Evolutionary conservation across 2,797 vertebrate genomes (phyloP).

Genomic region (Synanceia verrucosa): DNA sequence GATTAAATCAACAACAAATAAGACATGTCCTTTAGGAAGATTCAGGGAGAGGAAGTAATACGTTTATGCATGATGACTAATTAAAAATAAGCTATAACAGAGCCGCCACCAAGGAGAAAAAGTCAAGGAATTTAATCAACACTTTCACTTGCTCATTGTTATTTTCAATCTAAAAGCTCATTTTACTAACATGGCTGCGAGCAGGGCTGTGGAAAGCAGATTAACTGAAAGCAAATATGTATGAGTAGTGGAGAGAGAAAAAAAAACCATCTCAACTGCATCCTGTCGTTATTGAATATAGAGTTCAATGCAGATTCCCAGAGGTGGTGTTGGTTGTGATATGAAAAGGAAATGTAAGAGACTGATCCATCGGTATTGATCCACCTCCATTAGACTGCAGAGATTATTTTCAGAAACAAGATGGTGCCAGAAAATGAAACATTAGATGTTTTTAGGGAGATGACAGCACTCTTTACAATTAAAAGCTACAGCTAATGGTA

Average conservation of each 20-base stretch:
- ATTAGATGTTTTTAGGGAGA: conserved; percentile 48
- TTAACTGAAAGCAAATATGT: conserved; percentile 70
- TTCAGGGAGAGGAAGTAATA: neutral
- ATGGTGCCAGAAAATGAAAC: conserved; percentile 63
- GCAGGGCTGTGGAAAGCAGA: conserved; percentile 50
- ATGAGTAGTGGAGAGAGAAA: conserved; percentile 20
- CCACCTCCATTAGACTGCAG: conserved; percentile 71
- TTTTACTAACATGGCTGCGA: conserved; percentile 49
- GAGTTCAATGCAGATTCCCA: conserved; percentile 66
- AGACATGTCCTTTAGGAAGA: neutral
- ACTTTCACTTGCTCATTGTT: conserved; percentile 42
- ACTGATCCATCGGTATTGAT: conserved; percentile 71
- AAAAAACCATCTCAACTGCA: conserved; percentile 47
- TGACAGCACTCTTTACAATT: conserved; percentile 50
- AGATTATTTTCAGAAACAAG: conserved; percentile 72
- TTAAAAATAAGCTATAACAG: conserved; percentile 18
- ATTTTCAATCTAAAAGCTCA: conserved; percentile 53
- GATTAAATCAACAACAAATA: neutral
- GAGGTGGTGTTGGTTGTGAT: conserved; percentile 69
- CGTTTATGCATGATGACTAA: conserved; percentile 17
- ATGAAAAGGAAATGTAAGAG: conserved; percentile 75
- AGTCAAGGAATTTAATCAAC: conserved; percentile 49
- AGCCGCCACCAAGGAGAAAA: neutral
- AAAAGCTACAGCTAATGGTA: conserved; percentile 46
- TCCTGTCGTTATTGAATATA: conserved; percentile 55